Percentiles rank a stretch among this genome's conserved stretches.
These are phyloP conservation scores for Choloepus didactylus DNA, from an alignment of 2,797 vertebrate species.

Conservation along the genomic window DNA sequence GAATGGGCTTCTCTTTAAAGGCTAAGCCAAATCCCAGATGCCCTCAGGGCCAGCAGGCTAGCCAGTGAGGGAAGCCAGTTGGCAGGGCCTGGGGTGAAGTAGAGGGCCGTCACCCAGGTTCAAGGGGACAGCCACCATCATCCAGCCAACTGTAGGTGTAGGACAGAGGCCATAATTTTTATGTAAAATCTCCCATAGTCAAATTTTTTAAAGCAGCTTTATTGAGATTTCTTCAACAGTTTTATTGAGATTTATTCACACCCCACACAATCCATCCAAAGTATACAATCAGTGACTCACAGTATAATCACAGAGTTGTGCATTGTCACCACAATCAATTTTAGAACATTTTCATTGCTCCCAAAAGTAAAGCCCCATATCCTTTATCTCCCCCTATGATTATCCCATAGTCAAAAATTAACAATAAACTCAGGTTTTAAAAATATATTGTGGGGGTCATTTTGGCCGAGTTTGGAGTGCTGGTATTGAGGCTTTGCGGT, in stretches of 20 bases:
- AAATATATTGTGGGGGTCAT: not conserved
- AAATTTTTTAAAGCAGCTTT: too few species aligned
- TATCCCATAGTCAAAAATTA: not conserved
- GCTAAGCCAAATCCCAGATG: not conserved
- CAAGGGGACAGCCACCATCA: not conserved
- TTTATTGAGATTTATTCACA: too few species aligned
- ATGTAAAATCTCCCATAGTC: not conserved
- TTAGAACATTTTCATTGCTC: too few species aligned
- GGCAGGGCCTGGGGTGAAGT: not conserved
- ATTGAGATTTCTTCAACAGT: too few species aligned
- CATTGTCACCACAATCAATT: too few species aligned
- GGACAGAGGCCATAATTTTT: not conserved
- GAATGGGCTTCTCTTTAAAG: not conserved
- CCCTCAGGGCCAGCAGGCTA: not conserved
- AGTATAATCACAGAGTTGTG: too few species aligned
- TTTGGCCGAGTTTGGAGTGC: not conserved
- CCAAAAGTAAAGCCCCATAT: too few species aligned
- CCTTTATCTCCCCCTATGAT: too few species aligned
- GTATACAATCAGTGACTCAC: too few species aligned
- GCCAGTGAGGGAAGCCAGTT: not conserved
- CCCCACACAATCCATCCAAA: too few species aligned
- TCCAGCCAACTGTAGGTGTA: not conserved
- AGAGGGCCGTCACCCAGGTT: not conserved
- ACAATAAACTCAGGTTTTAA: not conserved
- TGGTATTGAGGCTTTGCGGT: not conserved